Percentiles rank a stretch among this genome's conserved stretches.
phyloP scores from a whole-genome alignment of 2,797 vertebrate species.

The Sebastes minor region DNA sequence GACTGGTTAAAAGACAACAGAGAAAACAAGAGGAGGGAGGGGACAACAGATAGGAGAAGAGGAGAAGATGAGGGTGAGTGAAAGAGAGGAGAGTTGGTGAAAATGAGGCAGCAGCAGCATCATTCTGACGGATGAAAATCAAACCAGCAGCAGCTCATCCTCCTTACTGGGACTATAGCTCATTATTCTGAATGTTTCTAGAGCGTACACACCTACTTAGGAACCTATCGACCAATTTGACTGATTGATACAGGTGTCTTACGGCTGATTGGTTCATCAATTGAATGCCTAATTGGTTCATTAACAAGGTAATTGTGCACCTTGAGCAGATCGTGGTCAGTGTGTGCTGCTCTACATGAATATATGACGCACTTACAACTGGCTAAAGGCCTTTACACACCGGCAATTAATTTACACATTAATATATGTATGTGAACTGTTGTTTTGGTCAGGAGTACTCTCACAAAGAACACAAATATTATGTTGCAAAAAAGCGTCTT shows the following conservation, averaged over 20 bases:
- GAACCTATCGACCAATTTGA: neutral
- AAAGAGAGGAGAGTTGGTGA: neutral
- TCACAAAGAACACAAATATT: no score
- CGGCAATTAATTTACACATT: no score
- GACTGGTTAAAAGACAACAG: constrained; percentile 22
- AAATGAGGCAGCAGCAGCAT: constrained; percentile 15
- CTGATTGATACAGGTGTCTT: neutral
- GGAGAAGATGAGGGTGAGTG: neutral
- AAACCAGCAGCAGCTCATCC: neutral
- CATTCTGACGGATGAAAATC: neutral
- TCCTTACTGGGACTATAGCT: neutral
- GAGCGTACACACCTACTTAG: neutral
- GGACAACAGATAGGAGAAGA: neutral
- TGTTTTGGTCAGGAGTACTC: no score
- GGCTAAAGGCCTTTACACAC: no score
- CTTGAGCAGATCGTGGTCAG: neutral
- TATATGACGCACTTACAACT: neutral
- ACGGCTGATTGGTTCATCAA: neutral
- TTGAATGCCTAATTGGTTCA: neutral
- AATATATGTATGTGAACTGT: no score
- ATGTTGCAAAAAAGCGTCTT: no score
- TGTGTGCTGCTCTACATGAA: neutral
- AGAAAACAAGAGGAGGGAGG: constrained; percentile 12
- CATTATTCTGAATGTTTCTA: constrained; percentile 4
- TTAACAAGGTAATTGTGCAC: neutral